Conservation (phyloP, 2,797 vertebrate species). For the Tangara arthus region DNA sequence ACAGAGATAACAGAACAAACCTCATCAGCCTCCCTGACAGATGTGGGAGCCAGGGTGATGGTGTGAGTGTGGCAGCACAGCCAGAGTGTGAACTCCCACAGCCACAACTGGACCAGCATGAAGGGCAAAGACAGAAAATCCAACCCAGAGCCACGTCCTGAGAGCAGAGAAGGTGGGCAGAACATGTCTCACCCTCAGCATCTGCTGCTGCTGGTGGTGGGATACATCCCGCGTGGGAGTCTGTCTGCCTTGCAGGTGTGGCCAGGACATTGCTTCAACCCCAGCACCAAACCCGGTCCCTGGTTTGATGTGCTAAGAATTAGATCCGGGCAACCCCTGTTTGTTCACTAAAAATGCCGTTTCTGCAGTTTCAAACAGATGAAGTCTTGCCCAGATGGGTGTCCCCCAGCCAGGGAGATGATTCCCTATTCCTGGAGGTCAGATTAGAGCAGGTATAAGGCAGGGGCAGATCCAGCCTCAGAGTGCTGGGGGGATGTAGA, state of each 20-base stretch:
- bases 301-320: background rate
- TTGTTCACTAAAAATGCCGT: background rate
- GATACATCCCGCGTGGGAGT: background rate
- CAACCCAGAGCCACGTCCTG: accelerated
- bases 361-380: background rate
- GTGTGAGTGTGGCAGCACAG: accelerated
- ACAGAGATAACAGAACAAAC: background rate
- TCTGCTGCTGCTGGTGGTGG: background rate
- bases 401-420: background rate
- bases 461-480: background rate
- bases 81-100: background rate
- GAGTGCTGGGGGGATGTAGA: background rate
- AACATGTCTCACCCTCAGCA: background rate
- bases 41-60: accelerated
- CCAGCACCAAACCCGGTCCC: background rate
- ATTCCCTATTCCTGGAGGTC: background rate
- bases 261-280: background rate
- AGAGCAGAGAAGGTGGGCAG: background rate
- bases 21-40: background rate
- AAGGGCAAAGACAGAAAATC: background rate
- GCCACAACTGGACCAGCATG: background rate
- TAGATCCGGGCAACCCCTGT: background rate
- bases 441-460: background rate
- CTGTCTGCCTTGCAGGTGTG: background rate
- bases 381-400: background rate